Conservation (phyloP, 35 echinoderm and acorn worm species). For the Acanthaster planci region DNA sequence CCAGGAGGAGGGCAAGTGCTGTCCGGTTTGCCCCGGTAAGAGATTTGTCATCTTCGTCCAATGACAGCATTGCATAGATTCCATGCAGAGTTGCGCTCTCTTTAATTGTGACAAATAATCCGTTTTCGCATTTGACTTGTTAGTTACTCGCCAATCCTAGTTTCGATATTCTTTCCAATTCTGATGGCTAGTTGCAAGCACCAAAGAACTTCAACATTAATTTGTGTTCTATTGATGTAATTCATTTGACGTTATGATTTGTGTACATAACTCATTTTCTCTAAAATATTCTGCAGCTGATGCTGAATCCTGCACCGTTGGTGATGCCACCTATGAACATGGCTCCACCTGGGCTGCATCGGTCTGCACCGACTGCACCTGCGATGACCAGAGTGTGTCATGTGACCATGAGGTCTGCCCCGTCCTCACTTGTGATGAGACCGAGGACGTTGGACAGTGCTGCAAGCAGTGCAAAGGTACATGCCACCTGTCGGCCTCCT, state of each 20-base stretch:
- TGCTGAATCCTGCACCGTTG: background rate
- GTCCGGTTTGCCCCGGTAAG: background rate
- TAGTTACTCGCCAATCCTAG: too few relatives aligned
- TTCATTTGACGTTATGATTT: too few relatives aligned
- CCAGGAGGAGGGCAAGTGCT: background rate
- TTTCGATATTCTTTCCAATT: too few relatives aligned
- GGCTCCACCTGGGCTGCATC: slow-evolving; percentile 1
- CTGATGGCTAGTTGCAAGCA: too few relatives aligned
- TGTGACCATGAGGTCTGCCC: slow-evolving; percentile 7
- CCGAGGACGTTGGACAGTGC: slow-evolving; percentile 10
- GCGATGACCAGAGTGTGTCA: background rate
- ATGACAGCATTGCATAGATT: too few relatives aligned
- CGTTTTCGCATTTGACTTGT: too few relatives aligned
- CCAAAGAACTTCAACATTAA: too few relatives aligned
- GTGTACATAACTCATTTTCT: too few relatives aligned
- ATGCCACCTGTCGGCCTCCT: background rate
- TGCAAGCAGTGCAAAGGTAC: slow-evolving; percentile 16
- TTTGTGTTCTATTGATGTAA: too few relatives aligned
- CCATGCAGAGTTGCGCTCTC: too few relatives aligned
- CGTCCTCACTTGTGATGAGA: background rate
- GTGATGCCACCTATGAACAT: background rate
- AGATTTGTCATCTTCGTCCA: too few relatives aligned
- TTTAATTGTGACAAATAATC: too few relatives aligned
- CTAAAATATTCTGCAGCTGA: background rate
- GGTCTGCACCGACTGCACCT: background rate